Percentiles rank a stretch among this genome's conserved stretches.
Evolutionary conservation across 2,797 vertebrate genomes (phyloP).

Genomic region (Ctenosaura bakeri): DNA sequence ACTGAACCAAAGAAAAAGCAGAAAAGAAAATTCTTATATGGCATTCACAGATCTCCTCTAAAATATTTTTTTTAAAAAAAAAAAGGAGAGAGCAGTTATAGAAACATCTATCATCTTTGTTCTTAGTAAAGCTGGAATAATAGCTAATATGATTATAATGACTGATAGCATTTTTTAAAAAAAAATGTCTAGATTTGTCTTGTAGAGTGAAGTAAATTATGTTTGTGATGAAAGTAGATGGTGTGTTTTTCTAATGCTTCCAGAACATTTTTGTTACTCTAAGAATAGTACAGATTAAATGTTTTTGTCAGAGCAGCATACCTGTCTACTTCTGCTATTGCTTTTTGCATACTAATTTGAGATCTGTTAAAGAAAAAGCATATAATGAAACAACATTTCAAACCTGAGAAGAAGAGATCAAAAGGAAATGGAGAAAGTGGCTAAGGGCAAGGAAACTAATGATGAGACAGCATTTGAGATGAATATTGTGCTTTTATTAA

Average conservation of each 20-base stretch:
- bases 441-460: neutral
- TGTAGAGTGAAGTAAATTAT: neutral
- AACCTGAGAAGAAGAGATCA: neutral
- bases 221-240: neutral
- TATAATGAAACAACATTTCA: neutral
- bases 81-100: too few relatives aligned
- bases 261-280: neutral
- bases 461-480: neutral
- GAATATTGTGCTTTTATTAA: neutral
- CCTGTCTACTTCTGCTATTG: neutral
- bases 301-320: neutral
- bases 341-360: neutral
- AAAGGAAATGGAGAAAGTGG: neutral
- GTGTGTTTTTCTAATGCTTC: neutral
- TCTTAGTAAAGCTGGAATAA: slow-evolving; percentile 4
- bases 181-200: neutral
- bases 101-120: slow-evolving; percentile 6
- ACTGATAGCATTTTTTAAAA: neutral
- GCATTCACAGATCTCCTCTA: neutral
- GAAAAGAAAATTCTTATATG: neutral
- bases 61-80: neutral
- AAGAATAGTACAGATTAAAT: neutral
- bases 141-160: neutral
- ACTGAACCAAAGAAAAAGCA: slow-evolving; percentile 9
- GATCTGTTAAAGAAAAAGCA: neutral